Percentiles rank a stretch among this genome's conserved stretches.
These are phyloP conservation scores for Bugulina stolonifera DNA, from an alignment of 2,888 invertebrate species.

Conservation along the genomic window DNA sequence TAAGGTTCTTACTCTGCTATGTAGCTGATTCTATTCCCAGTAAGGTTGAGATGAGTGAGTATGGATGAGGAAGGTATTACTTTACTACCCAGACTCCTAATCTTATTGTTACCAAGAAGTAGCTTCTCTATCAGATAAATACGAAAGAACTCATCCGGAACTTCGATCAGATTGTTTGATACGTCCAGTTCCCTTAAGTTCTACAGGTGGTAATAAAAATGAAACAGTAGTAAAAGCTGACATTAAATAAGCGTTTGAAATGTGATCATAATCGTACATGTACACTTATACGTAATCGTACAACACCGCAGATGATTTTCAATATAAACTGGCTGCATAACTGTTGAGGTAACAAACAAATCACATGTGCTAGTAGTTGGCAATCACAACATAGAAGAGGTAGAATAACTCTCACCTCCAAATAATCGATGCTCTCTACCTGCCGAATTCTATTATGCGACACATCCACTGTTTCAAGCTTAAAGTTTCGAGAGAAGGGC, in stretches of 20 bases:
- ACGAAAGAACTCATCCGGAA: neutral
- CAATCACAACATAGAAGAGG: too few relatives aligned
- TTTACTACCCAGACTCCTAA: neutral
- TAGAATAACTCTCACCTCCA: conserved; percentile 15
- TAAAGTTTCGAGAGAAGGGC: neutral
- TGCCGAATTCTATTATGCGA: neutral
- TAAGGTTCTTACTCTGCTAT: neutral
- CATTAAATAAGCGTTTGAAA: too few relatives aligned
- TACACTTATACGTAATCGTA: too few relatives aligned
- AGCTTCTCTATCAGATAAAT: neutral
- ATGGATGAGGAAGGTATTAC: neutral
- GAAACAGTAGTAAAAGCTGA: too few relatives aligned
- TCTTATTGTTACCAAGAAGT: conserved; percentile 1
- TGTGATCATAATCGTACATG: too few relatives aligned
- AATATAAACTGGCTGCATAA: too few relatives aligned
- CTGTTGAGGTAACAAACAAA: too few relatives aligned
- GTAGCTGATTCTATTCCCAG: neutral
- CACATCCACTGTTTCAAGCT: neutral
- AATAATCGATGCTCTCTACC: neutral
- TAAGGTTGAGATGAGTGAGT: conserved; percentile 6
- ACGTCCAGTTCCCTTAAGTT: neutral
- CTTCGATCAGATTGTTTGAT: neutral
- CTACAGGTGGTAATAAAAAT: too few relatives aligned
- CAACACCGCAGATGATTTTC: too few relatives aligned
- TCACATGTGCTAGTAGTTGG: too few relatives aligned